A percentile compares a stretch with the other conserved stretches of the same genome.
Conservation (phyloP, 2,113 vertebrate genomes). For the Psammodynastes pulverulentus region DNA sequence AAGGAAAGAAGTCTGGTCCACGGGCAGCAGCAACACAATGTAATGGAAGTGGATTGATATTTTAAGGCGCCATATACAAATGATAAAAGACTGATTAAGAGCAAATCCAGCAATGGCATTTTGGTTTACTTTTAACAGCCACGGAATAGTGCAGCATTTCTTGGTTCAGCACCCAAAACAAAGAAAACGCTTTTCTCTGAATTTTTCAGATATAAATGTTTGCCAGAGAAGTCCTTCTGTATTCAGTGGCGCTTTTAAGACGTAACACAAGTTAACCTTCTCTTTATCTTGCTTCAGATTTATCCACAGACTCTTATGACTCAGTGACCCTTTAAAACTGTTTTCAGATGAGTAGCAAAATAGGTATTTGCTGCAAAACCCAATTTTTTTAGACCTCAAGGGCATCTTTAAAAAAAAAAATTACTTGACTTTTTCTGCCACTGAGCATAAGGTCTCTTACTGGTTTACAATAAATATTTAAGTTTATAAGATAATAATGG, state of each 20-base stretch:
- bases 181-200: neutral
- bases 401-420: neutral
- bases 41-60: conserved; percentile 12
- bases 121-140: neutral
- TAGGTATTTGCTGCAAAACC: neutral
- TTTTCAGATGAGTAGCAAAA: neutral
- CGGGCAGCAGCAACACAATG: conserved; percentile 3
- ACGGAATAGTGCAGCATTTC: neutral
- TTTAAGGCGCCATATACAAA: neutral
- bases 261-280: neutral
- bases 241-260: neutral
- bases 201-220: neutral
- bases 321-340: neutral
- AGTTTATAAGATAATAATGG: neutral
- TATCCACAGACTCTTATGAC: neutral
- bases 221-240: neutral
- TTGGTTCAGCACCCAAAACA: neutral
- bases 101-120: neutral
- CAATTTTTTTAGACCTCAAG: neutral
- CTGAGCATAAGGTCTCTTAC: neutral
- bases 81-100: neutral
- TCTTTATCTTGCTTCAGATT: neutral
- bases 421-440: neutral
- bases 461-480: neutral
- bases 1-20: conserved; percentile 2